Evolutionary conservation across 1,140 invertebrate species (phyloP), one percentile per base, ranked within the genome.

Genomic region (Trichomalopsis sarcophagae): DNA sequence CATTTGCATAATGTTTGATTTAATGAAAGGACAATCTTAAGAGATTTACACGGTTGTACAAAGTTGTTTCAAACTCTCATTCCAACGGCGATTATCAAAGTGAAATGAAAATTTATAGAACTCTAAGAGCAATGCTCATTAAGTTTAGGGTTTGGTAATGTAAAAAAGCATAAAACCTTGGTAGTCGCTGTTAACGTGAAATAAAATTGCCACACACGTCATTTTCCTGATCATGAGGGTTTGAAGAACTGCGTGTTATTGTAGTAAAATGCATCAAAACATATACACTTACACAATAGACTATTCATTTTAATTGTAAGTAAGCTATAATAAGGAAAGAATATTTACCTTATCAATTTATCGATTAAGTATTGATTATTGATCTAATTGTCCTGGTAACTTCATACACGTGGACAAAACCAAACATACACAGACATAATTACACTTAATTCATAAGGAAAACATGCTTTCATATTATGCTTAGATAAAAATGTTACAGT

Each of bases 41-140:
- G n/a, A 82, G 33, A 75, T 75, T 74, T 82, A 82, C 71, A 82
- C 47, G 50, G 50, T 82, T 62, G 73, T 82, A 82, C 50, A 82
- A 82, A 75, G 81, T 76, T 62, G 33, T 75, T 75, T 82, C 81
- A 82, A 75, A 82, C 47, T 75, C 62, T 82, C 73, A 23, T 40
- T 50, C 17, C 11, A 47, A 55, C 27, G 27, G 21, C 17, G 40
- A 82, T 82, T 82, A n/a, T 69, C 40, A 74, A 74, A 62, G 44
- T 74, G 17, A 74, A 10, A 50, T 27, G 40, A 74, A 27, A 73
- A 55, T 36, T 55, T 62, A 62, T 73, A 36, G 47, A 62, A 74
- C 40, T 36, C 69, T 55, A 55, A 73, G 62, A 73, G 6, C 2
- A 55, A 50, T 33, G 23, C 9, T 74, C 74, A 33, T 3, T 55